Percentiles rank a stretch among this genome's conserved stretches.
These are phyloP conservation scores for Irena cyanogastra DNA, from an alignment of 2,113 vertebrate species.

Conservation along the genomic window DNA sequence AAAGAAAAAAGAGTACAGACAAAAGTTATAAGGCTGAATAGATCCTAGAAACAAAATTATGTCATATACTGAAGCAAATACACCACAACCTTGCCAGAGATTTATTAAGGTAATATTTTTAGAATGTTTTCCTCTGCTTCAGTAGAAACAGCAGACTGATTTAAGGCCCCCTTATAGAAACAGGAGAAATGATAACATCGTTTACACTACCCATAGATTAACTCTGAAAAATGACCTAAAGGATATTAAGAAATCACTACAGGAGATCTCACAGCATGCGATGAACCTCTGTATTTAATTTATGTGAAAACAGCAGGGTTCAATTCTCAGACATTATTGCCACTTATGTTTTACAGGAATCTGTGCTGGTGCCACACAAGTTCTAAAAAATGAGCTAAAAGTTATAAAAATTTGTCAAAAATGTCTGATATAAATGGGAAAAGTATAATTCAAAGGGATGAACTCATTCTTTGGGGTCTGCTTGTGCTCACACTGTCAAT, in stretches of 20 bases:
- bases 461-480: not conserved
- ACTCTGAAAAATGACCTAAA: constrained; percentile 15
- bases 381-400: constrained; percentile 17
- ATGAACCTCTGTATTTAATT: constrained; percentile 16
- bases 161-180: not conserved
- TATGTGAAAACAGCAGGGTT: constrained; percentile 38
- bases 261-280: constrained; percentile 11
- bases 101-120: constrained; percentile 26
- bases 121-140: not conserved
- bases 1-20: not conserved
- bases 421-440: not conserved
- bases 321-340: constrained; percentile 12
- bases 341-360: not conserved
- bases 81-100: not conserved
- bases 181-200: not conserved
- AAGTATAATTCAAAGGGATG: not conserved
- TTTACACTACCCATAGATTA: not conserved
- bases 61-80: not conserved
- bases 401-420: not conserved
- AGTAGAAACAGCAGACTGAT: not conserved
- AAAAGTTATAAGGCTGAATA: constrained; percentile 5
- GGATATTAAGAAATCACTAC: constrained; percentile 17
- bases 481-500: not conserved
- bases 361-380: not conserved
- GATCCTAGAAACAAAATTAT: not conserved